These are phyloP conservation scores for Formicarius rufipectus DNA, from an alignment of 2,113 vertebrate genomes.

Conservation along the genomic window DNA sequence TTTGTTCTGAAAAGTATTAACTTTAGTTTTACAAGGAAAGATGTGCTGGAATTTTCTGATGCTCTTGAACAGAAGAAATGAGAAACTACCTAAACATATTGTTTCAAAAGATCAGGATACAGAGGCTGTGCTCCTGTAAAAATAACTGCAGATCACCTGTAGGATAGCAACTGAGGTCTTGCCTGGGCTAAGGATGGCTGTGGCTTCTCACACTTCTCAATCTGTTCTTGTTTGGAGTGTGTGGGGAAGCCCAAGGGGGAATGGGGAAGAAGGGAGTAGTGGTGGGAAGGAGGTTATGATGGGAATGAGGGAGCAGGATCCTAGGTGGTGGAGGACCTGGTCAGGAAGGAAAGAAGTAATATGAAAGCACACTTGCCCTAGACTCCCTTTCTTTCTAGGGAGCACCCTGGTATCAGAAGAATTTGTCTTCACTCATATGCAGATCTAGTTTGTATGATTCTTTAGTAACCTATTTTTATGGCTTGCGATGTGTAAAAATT, in stretches of 20 bases:
- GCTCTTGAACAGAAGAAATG: background rate
- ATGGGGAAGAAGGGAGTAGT: background rate
- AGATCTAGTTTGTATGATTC: background rate
- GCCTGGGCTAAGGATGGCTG: background rate
- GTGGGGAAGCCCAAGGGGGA: background rate
- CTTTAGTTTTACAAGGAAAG: background rate
- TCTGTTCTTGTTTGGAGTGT: background rate
- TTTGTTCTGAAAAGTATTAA: background rate
- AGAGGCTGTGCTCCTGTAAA: background rate
- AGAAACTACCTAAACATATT: background rate
- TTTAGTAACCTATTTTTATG: background rate
- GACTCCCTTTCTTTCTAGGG: background rate
- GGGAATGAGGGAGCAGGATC: background rate
- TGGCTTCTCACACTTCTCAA: background rate
- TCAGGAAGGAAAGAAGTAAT: background rate
- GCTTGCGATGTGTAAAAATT: background rate
- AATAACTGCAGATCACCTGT: background rate
- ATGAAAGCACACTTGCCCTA: background rate
- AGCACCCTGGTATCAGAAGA: background rate
- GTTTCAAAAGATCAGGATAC: background rate
- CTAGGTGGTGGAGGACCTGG: background rate
- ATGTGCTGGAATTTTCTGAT: background rate
- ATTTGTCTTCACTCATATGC: background rate
- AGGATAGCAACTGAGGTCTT: background rate
- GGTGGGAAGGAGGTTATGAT: background rate